These are phyloP conservation scores for Coenonympha arcania DNA, from an alignment of 2,888 invertebrate species.

Conservation along the genomic window DNA sequence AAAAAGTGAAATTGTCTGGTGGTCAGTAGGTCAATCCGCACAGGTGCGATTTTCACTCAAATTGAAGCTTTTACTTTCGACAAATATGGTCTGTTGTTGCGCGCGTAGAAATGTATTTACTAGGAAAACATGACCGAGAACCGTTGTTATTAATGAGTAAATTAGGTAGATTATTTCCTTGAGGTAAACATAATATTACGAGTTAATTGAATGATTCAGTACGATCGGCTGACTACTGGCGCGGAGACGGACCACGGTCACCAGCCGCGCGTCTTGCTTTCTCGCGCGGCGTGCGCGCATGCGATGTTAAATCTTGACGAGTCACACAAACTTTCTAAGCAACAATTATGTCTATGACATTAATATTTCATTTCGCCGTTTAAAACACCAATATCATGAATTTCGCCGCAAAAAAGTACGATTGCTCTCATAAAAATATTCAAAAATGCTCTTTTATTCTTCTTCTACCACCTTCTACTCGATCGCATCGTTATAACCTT, in stretches of 20 bases:
- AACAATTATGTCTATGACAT: conserved; percentile 71
- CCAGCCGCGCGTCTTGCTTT: conserved; percentile 58
- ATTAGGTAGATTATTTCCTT: no score
- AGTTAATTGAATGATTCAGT: neutral
- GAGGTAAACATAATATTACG: conserved; percentile 1
- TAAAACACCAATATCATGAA: neutral
- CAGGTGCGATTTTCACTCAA: conserved; percentile 59
- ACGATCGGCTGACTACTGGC: conserved; percentile 18
- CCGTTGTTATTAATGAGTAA: no score
- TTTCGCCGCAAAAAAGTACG: neutral
- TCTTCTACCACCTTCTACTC: no score
- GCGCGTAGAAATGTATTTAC: neutral
- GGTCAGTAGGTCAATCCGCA: conserved; percentile 61
- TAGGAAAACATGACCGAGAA: neutral
- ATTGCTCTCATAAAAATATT: neutral
- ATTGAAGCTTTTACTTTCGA: conserved; percentile 54
- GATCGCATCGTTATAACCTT: no score
- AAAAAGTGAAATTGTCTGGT: conserved; percentile 66
- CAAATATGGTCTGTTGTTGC: neutral
- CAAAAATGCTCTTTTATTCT: no score
- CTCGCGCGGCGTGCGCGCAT: conserved; percentile 71
- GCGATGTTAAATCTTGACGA: conserved; percentile 66
- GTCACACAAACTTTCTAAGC: conserved; percentile 70
- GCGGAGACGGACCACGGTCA: conserved; percentile 18
- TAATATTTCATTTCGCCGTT: conserved; percentile 59